These are phyloP conservation scores for Clistopyga incitator DNA, from an alignment of 2,888 invertebrate genomes.

Conservation along the genomic window DNA sequence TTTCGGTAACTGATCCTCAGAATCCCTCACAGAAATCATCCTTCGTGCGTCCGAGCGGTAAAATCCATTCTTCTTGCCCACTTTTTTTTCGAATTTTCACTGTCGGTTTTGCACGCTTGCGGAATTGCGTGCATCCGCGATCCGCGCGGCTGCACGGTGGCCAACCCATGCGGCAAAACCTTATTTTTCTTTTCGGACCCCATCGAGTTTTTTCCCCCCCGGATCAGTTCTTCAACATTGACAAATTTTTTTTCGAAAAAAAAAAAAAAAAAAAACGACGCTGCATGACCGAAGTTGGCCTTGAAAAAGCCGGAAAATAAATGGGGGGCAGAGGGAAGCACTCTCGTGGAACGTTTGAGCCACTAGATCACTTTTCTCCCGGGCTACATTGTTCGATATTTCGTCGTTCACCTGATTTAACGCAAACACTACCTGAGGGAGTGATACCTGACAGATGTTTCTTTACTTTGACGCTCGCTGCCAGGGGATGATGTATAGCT, in stretches of 20 bases:
- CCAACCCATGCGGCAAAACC: slow-evolving; percentile 46
- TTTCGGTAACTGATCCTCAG: slow-evolving; percentile 49
- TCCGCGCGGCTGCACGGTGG: slow-evolving; percentile 55
- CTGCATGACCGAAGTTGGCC: slow-evolving; percentile 60
- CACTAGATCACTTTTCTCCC: slow-evolving; percentile 35
- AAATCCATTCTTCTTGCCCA: slow-evolving; percentile 52
- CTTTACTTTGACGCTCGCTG: slow-evolving; percentile 31
- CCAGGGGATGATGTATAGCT: neutral
- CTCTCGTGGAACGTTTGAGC: slow-evolving; percentile 32
- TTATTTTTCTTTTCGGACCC: slow-evolving; percentile 51
- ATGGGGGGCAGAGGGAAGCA: slow-evolving; percentile 62
- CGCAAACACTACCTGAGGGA: slow-evolving; percentile 79
- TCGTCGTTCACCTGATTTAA: slow-evolving; percentile 82
- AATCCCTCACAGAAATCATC: slow-evolving; percentile 61
- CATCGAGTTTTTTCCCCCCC: slow-evolving; percentile 18
- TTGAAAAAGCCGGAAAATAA: slow-evolving; percentile 56
- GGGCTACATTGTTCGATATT: slow-evolving; percentile 71
- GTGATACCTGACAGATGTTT: slow-evolving; percentile 83
- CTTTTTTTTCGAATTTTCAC: slow-evolving; percentile 26
- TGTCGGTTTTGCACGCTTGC: slow-evolving; percentile 39
- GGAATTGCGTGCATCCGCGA: slow-evolving; percentile 52
- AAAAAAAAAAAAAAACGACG: slow-evolving; percentile 48
- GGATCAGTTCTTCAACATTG: slow-evolving; percentile 44
- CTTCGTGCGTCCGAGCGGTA: slow-evolving; percentile 56
- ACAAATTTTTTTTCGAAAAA: slow-evolving; percentile 7